phyloP scores from a whole-genome alignment of 2,888 invertebrate genomes.

The Drosophila quasianomalipes region DNA sequence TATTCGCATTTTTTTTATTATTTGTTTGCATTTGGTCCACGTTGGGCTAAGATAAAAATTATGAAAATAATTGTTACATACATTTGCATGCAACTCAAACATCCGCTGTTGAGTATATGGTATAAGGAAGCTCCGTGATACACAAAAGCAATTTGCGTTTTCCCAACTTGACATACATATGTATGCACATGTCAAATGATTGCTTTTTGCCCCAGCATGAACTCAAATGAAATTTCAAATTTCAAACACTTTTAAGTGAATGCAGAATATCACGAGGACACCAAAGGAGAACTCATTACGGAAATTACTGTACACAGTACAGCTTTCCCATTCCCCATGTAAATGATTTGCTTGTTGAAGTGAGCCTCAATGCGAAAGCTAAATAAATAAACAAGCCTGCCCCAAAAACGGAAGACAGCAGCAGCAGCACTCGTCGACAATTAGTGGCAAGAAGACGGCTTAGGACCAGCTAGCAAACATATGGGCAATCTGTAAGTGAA shows the following conservation, averaged over 20 bases:
- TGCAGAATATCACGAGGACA: constrained; percentile 31
- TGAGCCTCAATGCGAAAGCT: constrained; percentile 44
- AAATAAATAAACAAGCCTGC: constrained; percentile 61
- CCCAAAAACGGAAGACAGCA: constrained; percentile 13
- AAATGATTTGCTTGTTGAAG: constrained; percentile 71
- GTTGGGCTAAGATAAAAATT: neutral
- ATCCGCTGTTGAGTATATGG: constrained; percentile 14
- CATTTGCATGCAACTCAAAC: neutral
- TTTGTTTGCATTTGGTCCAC: neutral
- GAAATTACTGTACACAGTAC: constrained; percentile 77
- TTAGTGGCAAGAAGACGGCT: constrained; percentile 31
- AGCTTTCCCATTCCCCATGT: constrained; percentile 17
- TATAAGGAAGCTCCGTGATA: constrained; percentile 8
- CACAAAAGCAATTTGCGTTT: constrained; percentile 69
- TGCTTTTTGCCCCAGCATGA: constrained; percentile 49
- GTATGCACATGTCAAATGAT: constrained; percentile 67
- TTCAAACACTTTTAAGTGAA: constrained; percentile 76
- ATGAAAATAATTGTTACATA: neutral
- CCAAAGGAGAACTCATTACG: constrained; percentile 70
- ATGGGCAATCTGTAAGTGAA: constrained; percentile 23
- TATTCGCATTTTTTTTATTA: neutral
- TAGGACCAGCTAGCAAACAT: constrained; percentile 12
- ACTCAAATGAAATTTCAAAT: constrained; percentile 69
- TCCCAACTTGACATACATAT: constrained; percentile 53
- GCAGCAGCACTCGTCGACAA: constrained; percentile 32